Evolutionary conservation across 2,888 invertebrate genomes (phyloP).

Genomic region (Xylocampa areola): DNA sequence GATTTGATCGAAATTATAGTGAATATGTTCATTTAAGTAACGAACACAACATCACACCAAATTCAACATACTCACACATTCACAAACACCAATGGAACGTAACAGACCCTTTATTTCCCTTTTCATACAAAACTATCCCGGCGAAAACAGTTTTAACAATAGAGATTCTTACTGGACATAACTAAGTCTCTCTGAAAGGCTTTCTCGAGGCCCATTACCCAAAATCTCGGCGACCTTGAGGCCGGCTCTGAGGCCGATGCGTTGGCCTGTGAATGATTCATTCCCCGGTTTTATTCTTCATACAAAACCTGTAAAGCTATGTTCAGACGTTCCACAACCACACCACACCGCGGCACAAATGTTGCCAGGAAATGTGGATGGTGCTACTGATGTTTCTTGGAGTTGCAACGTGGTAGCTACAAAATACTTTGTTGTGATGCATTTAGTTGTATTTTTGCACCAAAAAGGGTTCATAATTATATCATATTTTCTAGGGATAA

Average conservation of each 20-base stretch:
- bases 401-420: no score
- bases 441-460: no score
- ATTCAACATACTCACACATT: slow-evolving; percentile 2
- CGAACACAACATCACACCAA: slow-evolving; percentile 6
- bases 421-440: no score
- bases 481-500: no score
- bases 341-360: no score
- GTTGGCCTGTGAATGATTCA: slow-evolving; percentile 69
- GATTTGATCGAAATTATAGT: no score
- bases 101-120: slow-evolving; percentile 16
- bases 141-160: slow-evolving; percentile 45
- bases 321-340: no score
- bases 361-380: no score
- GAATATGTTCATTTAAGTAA: no score
- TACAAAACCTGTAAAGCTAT: no score
- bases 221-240: slow-evolving; percentile 52
- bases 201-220: slow-evolving; percentile 53
- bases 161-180: slow-evolving; percentile 51
- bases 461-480: no score
- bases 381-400: no score
- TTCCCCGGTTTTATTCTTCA: slow-evolving; percentile 63
- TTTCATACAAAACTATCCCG: slow-evolving; percentile 25
- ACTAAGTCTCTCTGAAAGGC: slow-evolving; percentile 48
- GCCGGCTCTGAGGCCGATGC: slow-evolving; percentile 48
- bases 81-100: background rate